Evolutionary conservation across 2,113 vertebrate species (phyloP).

Genomic region (Lycocorax pyrrhopterus): DNA sequence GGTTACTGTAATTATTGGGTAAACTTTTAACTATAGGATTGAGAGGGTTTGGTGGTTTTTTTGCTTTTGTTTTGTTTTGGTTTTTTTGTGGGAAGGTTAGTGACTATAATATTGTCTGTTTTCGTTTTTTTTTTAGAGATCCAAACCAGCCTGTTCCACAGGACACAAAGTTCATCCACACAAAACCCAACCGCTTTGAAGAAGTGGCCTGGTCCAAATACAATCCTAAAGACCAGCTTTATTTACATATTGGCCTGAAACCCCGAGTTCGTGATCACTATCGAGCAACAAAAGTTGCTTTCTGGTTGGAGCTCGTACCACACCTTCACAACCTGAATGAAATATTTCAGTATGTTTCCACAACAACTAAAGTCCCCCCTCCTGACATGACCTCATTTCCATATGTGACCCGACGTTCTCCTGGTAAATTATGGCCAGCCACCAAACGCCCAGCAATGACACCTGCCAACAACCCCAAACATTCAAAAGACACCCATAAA

Average conservation of each 20-base stretch:
- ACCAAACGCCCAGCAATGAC: constrained; percentile 92
- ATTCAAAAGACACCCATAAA: constrained; percentile 85
- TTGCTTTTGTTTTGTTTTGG: not conserved
- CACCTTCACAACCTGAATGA: constrained; percentile 94
- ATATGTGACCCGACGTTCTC: constrained; percentile 85
- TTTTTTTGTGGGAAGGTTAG: not conserved
- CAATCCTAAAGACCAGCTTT: constrained; percentile 94
- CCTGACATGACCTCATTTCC: constrained; percentile 93
- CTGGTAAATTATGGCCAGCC: constrained; percentile 89
- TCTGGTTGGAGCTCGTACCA: constrained; percentile 93
- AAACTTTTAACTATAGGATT: not conserved
- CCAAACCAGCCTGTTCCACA: constrained; percentile 96
- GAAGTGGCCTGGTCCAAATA: constrained; percentile 98
- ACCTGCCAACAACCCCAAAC: constrained; percentile 83
- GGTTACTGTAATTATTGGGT: not conserved
- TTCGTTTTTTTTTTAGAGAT: constrained; percentile 74
- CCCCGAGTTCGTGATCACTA: constrained; percentile 93
- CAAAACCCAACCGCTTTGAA: constrained; percentile 95
- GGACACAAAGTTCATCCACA: constrained; percentile 97
- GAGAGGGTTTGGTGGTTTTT: rapidly evolving
- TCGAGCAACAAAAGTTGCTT: constrained; percentile 93
- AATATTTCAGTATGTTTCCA: constrained; percentile 92
- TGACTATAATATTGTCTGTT: not conserved
- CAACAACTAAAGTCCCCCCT: constrained; percentile 92
- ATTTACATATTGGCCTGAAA: constrained; percentile 93